A percentile compares a stretch with the other conserved stretches of the same genome.
phyloP scores from a whole-genome alignment of 1,140 invertebrate species.

The Dreissena rostriformis region DNA sequence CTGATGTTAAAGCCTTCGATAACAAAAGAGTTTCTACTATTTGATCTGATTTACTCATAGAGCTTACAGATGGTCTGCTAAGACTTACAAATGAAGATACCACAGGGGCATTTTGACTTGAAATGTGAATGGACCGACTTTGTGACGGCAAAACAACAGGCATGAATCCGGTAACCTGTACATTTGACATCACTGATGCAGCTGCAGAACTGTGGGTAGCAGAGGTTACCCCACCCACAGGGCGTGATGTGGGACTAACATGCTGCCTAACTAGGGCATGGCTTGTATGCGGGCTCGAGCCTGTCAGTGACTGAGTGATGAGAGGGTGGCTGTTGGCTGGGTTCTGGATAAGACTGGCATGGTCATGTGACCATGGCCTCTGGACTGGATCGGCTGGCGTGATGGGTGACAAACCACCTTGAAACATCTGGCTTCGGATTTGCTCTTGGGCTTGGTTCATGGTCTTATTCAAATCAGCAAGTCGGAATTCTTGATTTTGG shows the following conservation, averaged over 20 bases:
- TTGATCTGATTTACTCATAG: no score
- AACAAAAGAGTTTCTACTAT: no score
- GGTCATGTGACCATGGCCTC: constrained; percentile 15
- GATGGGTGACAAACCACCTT: constrained; percentile 48
- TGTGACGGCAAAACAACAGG: constrained; percentile 48
- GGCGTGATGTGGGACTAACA: background rate
- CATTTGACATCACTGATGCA: background rate
- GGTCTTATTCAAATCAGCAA: constrained; percentile 32
- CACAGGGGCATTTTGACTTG: background rate
- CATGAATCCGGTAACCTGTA: constrained; percentile 26
- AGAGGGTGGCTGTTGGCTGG: constrained; percentile 9
- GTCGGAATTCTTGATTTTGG: constrained; percentile 20
- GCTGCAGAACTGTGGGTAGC: background rate
- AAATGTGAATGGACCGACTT: background rate
- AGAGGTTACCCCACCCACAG: background rate
- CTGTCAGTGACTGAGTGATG: constrained; percentile 3
- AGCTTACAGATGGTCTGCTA: background rate
- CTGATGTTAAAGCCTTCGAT: no score
- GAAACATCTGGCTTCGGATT: constrained; percentile 23
- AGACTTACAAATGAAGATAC: constrained; percentile 2
- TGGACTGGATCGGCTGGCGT: constrained; percentile 31
- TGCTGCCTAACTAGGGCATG: background rate
- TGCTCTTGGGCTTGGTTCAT: constrained; percentile 41
- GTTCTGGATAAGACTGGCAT: no score
- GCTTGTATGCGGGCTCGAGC: background rate